Evolutionary conservation across 2,888 invertebrate species (phyloP).

Genomic region (Actias luna): DNA sequence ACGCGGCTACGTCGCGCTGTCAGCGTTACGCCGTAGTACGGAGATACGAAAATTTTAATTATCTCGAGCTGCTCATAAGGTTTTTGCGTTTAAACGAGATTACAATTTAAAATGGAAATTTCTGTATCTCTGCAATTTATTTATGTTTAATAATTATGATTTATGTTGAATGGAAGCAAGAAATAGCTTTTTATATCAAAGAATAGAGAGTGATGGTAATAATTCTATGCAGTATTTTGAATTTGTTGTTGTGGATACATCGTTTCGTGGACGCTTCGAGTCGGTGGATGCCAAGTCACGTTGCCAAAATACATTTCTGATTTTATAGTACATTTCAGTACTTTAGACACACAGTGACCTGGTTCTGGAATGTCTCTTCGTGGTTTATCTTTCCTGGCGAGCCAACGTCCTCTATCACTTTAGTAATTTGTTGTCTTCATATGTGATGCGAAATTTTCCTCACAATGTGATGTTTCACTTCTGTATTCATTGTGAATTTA

Average conservation of each 20-base stretch:
- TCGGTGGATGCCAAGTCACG: not conserved
- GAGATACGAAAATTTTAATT: not conserved
- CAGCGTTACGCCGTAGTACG: not conserved
- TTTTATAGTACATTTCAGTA: not conserved
- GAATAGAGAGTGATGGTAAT: not conserved
- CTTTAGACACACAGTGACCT: not conserved
- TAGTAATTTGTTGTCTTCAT: not conserved
- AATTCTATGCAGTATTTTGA: not conserved
- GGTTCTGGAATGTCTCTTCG: not conserved
- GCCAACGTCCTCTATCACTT: not conserved
- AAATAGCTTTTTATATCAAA: too few relatives aligned
- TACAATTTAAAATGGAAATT: not conserved
- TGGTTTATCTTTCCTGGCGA: not conserved
- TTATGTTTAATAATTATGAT: too few relatives aligned
- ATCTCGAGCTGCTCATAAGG: not conserved
- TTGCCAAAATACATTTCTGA: conserved; percentile 3
- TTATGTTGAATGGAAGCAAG: too few relatives aligned
- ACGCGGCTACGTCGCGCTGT: not conserved
- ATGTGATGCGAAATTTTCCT: not conserved
- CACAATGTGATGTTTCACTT: not conserved
- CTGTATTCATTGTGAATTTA: not conserved
- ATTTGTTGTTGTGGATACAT: not conserved
- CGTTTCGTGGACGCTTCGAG: not conserved
- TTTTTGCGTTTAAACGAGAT: not conserved
- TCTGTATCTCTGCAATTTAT: not conserved